These are phyloP conservation scores for Actias luna DNA, from an alignment of 2,888 invertebrate species.

Conservation along the genomic window DNA sequence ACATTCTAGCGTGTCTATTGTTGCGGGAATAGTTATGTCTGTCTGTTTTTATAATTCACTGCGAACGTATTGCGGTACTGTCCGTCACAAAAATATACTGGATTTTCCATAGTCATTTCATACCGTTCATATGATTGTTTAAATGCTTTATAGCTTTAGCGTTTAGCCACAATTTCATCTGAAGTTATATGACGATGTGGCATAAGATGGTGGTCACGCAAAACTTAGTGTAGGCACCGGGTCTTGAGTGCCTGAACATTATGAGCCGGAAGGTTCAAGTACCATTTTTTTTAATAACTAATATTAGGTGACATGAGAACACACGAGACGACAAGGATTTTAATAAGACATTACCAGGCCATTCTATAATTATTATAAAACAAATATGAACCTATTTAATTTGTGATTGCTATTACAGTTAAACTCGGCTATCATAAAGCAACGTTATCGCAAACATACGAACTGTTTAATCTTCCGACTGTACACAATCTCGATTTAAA, in stretches of 20 bases:
- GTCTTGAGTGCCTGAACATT: too few species aligned
- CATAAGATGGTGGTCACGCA: too few species aligned
- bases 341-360: not conserved
- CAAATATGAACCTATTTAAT: not conserved
- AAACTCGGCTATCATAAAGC: not conserved
- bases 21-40: slow-evolving; percentile 1
- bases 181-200: too few species aligned
- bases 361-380: not conserved
- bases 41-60: slow-evolving; percentile 1
- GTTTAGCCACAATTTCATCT: too few species aligned
- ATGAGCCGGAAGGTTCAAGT: too few species aligned
- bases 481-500: not conserved
- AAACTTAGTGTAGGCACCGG: too few species aligned
- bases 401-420: not conserved
- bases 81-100: not conserved
- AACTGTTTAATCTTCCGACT: not conserved
- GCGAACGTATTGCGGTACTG: not conserved
- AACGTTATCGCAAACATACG: not conserved
- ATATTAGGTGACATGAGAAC: too few species aligned
- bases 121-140: not conserved
- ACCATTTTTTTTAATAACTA: too few species aligned
- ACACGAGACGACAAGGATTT: too few species aligned
- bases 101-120: not conserved
- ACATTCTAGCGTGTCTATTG: slow-evolving; percentile 4
- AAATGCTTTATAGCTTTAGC: too few species aligned